Evolutionary conservation across 2,797 vertebrate species (phyloP).

Genomic region (Falco berigora): DNA sequence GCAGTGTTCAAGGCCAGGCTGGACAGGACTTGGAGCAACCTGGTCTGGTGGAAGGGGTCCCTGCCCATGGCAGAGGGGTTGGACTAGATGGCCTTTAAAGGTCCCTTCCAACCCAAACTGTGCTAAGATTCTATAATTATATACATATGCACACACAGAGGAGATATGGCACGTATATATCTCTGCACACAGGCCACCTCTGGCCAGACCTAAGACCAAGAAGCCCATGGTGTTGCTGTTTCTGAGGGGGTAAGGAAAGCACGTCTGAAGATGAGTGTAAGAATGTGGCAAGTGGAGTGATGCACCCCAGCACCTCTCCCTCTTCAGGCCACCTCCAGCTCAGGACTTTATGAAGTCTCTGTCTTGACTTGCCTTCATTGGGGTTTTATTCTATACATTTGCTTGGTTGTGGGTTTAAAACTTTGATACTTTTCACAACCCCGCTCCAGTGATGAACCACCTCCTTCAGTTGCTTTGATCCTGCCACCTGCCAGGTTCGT

Average conservation of each 20-base stretch:
- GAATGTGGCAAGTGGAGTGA: fast-evolving
- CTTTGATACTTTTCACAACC: neutral
- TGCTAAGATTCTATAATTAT: neutral
- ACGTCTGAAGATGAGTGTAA: neutral
- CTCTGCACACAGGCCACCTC: neutral
- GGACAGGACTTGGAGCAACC: neutral
- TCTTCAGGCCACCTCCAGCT: neutral
- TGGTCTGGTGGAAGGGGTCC: neutral
- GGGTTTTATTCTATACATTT: neutral
- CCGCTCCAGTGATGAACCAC: neutral
- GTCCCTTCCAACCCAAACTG: too few relatives aligned
- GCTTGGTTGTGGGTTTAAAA: neutral
- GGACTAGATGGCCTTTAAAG: neutral
- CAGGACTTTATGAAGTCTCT: neutral
- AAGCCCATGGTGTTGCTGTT: neutral
- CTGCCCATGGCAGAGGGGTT: neutral
- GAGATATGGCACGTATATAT: neutral
- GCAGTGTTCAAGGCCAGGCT: neutral
- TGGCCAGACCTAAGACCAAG: neutral
- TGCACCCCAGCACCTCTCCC: neutral
- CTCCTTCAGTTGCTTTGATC: neutral
- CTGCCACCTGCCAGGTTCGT: neutral
- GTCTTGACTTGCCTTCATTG: neutral
- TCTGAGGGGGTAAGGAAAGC: neutral
- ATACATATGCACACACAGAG: too few relatives aligned